Conservation (phyloP, 2,113 vertebrate species). For the Pantherophis guttatus region DNA sequence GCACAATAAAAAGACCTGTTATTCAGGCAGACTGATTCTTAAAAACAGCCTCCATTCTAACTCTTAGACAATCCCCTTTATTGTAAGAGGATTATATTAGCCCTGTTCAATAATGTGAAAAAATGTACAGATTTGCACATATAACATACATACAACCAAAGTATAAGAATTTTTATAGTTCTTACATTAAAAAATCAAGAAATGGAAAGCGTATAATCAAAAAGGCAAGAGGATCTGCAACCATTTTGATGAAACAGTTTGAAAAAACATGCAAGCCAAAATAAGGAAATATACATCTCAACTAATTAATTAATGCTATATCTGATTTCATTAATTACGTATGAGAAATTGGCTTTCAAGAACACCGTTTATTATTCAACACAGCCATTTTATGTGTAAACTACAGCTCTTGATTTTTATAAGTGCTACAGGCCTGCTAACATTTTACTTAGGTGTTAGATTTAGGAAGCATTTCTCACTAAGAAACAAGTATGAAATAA, state of each 20-base stretch:
- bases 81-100: not conserved
- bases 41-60: not conserved
- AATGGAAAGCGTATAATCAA: not conserved
- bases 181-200: not conserved
- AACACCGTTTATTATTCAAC: slow-evolving; percentile 39
- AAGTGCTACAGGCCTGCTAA: slow-evolving; percentile 53
- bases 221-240: slow-evolving; percentile 3
- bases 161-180: not conserved
- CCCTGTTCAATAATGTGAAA: not conserved
- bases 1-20: not conserved
- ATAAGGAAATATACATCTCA: slow-evolving; percentile 11
- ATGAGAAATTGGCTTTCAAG: slow-evolving; percentile 31
- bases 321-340: slow-evolving; percentile 41
- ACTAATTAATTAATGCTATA: slow-evolving; percentile 20
- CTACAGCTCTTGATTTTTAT: slow-evolving; percentile 28
- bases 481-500: slow-evolving; percentile 66
- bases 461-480: slow-evolving; percentile 80
- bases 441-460: slow-evolving; percentile 76
- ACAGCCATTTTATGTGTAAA: slow-evolving; percentile 31
- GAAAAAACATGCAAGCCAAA: not conserved
- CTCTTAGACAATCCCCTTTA: not conserved
- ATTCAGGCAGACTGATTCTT: not conserved
- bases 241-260: not conserved
- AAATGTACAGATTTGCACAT: not conserved
- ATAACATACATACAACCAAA: accelerated